phyloP scores from a whole-genome alignment of 2,888 invertebrate species.

The Myathropa florea region DNA sequence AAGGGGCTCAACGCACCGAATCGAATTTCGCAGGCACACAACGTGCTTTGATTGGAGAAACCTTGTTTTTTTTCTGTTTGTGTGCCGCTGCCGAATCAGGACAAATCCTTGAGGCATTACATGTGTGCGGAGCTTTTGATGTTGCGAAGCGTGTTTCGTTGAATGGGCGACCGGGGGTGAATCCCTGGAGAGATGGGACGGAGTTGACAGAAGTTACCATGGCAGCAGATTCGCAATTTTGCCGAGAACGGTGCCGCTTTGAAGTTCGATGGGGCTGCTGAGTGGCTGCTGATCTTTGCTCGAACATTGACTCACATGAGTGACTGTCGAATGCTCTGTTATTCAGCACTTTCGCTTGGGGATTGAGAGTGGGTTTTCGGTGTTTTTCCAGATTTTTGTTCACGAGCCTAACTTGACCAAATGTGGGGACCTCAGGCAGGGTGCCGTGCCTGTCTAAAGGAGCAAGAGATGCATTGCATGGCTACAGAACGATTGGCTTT shows the following conservation, averaged over 20 bases:
- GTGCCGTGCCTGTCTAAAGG: too few relatives aligned
- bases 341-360: background rate
- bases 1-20: background rate
- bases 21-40: background rate
- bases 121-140: background rate
- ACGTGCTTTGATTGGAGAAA: background rate
- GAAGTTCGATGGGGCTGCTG: background rate
- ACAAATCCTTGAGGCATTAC: background rate
- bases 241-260: background rate
- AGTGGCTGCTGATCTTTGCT: background rate
- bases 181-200: background rate
- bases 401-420: too few relatives aligned
- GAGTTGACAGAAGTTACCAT: background rate
- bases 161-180: background rate
- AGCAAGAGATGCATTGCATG: too few relatives aligned
- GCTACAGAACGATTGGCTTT: too few relatives aligned
- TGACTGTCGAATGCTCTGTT: background rate
- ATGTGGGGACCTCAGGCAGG: too few relatives aligned
- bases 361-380: background rate
- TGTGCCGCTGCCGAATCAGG: background rate
- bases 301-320: background rate
- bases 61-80: background rate
- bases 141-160: background rate
- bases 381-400: too few relatives aligned
- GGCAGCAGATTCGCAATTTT: background rate